Percentiles rank a stretch among this genome's conserved stretches.
Conservation (phyloP, 2,797 vertebrate species). For the Cryptoprocta ferox region DNA sequence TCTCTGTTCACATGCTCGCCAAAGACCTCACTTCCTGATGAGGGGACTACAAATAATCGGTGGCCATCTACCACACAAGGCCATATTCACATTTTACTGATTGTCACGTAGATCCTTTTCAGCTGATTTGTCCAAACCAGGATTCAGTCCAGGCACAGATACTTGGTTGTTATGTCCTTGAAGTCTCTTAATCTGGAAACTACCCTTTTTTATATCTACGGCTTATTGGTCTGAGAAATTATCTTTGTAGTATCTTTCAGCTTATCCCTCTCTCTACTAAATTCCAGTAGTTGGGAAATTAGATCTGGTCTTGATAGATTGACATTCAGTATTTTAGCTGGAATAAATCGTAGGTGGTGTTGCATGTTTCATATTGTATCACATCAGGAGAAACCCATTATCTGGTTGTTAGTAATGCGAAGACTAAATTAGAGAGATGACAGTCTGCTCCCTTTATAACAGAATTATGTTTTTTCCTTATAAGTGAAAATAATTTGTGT, state of each 20-base stretch:
- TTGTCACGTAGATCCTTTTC: background rate
- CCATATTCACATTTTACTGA: background rate
- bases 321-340: background rate
- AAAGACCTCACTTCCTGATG: background rate
- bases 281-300: background rate
- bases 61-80: background rate
- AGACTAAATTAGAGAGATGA: background rate
- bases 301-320: background rate
- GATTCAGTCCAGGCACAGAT: background rate
- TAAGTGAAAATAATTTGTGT: background rate
- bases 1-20: background rate
- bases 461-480: background rate
- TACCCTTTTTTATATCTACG: background rate
- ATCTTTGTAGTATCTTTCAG: background rate
- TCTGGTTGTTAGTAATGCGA: background rate
- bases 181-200: background rate
- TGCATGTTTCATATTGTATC: background rate
- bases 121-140: background rate
- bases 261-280: background rate
- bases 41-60: background rate
- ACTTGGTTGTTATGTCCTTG: background rate
- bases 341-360: background rate
- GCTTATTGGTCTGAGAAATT: background rate
- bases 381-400: background rate
- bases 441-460: background rate